Evolutionary conservation across 2,888 invertebrate species (phyloP), one percentile per base, ranked within the genome.

Genomic region (Julus scanicus): DNA sequence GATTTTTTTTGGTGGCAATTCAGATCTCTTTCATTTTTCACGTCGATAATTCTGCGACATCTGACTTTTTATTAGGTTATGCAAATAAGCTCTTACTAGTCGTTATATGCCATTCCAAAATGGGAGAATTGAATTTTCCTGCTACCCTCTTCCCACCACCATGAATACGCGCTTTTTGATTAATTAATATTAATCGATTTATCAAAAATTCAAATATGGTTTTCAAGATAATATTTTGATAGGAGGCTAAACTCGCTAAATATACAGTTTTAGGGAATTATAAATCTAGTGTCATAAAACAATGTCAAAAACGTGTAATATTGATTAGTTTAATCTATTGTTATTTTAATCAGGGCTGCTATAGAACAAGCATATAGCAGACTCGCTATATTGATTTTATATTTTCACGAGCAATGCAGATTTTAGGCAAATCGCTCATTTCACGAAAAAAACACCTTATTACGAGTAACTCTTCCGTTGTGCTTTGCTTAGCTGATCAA

Each of bases 141-240:
- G 6, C 6, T 11, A 6, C 71, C 29, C 20, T 29, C 71, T 29
- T 11, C 29, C 20, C 20, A 11, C 71, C 71, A 71, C 8, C 71
- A 11, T 71, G 71, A 71, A 29, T 71, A n/a, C 71, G 71, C 71
- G 71, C 71, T 71, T 71, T 71, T 71, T 71, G 71, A 71, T 71
- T 71, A 71, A 71, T 71, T 71, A 71, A 71, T 71, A 71, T 71
- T 71, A 71, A 71, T 71, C 71, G 71, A 71, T 71, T 71, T 71
- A 71, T 71, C 71, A 71, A 71, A 71, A 71, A 71, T 71, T 71
- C 71, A 71, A 71, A 71, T 71, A 71, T 71, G 71, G 71, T 71
- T 71, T 71, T 71, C 71, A 29, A 71, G 71, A 71, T 71, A 71
- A 71, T 71, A 71, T 71, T 71, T 71, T 71, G 71, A 71, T 71